Evolutionary conservation across 2,888 invertebrate genomes (phyloP), one percentile per base, ranked within the genome.

Genomic region (Silvanus unidentatus): DNA sequence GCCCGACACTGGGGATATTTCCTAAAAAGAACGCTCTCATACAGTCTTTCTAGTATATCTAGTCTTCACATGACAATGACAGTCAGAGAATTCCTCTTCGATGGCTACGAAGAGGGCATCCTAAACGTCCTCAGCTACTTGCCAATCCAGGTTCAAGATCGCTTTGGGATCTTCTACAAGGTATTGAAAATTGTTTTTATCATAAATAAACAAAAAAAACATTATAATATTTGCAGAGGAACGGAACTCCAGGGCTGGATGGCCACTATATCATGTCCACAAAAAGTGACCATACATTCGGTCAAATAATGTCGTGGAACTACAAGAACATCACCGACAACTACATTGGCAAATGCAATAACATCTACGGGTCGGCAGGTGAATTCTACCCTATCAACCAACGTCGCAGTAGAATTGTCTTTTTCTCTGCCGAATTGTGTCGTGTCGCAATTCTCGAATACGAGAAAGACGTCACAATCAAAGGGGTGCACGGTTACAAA

Each of bases 151-250:
- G 81, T 80, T 0, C 81, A 82, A 46, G 90, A 91, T 61, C 79
- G 77, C 59, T 92, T 94, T 66, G 93, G 88, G 10, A 84, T 91
- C 80, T 92, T 94, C 71, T 91, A 89, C 59, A 75, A 74, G 59
- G 81, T 81, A 66, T 61, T 48, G 22, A 8, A 39, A 10, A 38
- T 38, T 16, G n/a, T n/a, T n/a, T n/a, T n/a, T n/a, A n/a, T n/a
- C n/a, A n/a, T n/a, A n/a, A n/a, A n/a, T n/a, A n/a, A 6, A 35
- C 35, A 12, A 35, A 28, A 28, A 28, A 28, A 28, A 32, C 37
- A 4, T 37, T 6, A n/a, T 42, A 10, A 29, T 15, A 30, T 57
- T 75, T 74, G 1, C 69, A 90, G 85, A 79, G 88, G 58, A 92
- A 91, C 63, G 84, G 82, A 44, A 84, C 86, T 0, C 69, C 78